These are phyloP conservation scores for Orchestia grillus DNA, from an alignment of 1,140 invertebrate species.

Conservation along the genomic window DNA sequence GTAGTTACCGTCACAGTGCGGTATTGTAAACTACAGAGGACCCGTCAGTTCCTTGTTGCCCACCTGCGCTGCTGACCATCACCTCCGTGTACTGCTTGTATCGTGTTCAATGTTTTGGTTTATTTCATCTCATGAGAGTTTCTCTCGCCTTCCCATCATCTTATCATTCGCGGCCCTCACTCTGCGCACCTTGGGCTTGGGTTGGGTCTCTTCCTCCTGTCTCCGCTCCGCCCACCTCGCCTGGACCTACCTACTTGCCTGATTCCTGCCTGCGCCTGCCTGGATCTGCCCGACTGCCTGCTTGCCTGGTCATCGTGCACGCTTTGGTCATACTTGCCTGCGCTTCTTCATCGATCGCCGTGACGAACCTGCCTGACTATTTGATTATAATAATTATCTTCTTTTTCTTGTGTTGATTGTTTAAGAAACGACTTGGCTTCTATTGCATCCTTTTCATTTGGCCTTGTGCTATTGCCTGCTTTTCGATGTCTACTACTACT, in stretches of 20 bases:
- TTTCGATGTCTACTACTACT: not conserved
- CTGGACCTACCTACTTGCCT: not conserved
- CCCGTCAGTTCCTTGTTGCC: not conserved
- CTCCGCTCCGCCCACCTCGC: not conserved
- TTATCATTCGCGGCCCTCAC: not conserved
- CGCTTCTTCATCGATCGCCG: not conserved
- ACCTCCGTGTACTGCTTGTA: not conserved
- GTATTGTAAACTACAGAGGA: not conserved
- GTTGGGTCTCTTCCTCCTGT: not conserved
- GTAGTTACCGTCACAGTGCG: not conserved
- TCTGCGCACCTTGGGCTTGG: not conserved
- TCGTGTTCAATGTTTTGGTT: not conserved
- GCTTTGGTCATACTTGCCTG: conserved; percentile 5
- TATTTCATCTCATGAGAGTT: not conserved
- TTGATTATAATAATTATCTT: not conserved
- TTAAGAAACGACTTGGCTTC: not conserved
- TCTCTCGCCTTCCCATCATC: not conserved
- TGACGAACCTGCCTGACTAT: not conserved
- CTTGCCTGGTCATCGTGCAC: conserved; percentile 22
- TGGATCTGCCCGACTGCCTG: not conserved
- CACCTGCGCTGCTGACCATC: not conserved
- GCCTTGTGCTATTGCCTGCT: not conserved
- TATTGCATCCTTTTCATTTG: not conserved
- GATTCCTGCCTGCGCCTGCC: not conserved
- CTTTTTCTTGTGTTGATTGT: not conserved